Conservation (phyloP, 2,113 vertebrate species). For the Rattus rattus region DNA sequence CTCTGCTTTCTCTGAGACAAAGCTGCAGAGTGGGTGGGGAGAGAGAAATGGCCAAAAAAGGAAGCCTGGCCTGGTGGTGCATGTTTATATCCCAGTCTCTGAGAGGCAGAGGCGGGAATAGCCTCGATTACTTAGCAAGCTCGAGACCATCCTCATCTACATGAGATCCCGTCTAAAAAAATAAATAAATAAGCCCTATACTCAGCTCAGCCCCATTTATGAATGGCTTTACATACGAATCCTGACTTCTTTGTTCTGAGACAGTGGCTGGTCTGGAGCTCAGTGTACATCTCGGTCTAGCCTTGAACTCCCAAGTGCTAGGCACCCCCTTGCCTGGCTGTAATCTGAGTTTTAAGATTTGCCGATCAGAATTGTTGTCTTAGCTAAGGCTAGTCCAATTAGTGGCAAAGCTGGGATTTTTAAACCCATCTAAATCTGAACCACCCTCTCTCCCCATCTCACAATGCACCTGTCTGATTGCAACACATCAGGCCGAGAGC, state of each 20-base stretch:
- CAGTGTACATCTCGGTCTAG: background rate
- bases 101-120: background rate
- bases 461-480: background rate
- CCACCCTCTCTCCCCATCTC: background rate
- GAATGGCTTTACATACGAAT: background rate
- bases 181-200: no score
- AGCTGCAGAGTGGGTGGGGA: background rate
- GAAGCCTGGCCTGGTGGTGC: background rate
- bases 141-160: background rate
- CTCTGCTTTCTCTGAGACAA: background rate
- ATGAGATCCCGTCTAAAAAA: background rate
- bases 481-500: background rate
- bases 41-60: background rate
- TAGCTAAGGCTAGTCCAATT: background rate
- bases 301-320: background rate
- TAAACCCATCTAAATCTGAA: background rate
- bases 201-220: background rate
- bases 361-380: background rate
- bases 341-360: background rate
- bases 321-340: background rate
- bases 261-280: background rate
- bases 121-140: background rate
- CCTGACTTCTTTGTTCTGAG: background rate
- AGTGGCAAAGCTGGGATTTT: conserved; percentile 1
- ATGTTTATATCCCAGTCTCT: background rate